Evolutionary conservation across 2,888 invertebrate species (phyloP), one percentile per base, ranked within the genome.

Genomic region (Drosophila mulleri): DNA sequence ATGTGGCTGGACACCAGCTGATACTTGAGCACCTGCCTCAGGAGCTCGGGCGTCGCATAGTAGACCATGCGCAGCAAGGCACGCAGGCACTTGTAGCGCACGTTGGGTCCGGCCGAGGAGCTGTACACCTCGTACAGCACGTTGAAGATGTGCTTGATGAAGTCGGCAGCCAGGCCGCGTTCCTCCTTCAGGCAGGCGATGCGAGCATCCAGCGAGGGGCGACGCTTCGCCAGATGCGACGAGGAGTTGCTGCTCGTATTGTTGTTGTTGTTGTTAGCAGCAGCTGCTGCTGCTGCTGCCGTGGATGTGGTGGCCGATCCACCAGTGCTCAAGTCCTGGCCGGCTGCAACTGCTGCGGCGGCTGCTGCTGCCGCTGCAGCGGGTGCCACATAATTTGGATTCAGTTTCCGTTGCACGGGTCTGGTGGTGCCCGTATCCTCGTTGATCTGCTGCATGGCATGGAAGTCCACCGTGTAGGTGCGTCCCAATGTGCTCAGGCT

Each of bases 121-220:
- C 98, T 98, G 94, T 99, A 99, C 63, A 99, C 98, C 94, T 99
- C 99, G 93, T 99, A 99, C 52, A 99, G 94, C 32, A 99, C 98
- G 48, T 97, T 97, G 93, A 99, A 98, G 72, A 99, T 94, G 47
- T 98, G 97, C 86, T 96, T 95, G 56, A 94, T 95, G 78, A 96
- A 95, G 72, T 95, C 94, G 3, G 96, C 95, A 3, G 96, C 96
- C 65, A 96, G 93, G 37, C 96, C 95, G 42, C 95, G 94, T 85
- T 96, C 96, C 89, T 95, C 95, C 67, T 95, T 94, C 50, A 97
- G 92, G 82, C 96, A 95, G 54, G 95, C 95, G 48, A 95, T 95
- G 47, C 96, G 93, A 0, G 96, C 95, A 92, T 96, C 96, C 12
- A 90, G 71, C 4, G 92, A 91, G 2, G 92, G 87, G 5, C 92